Evolutionary conservation across 2,888 invertebrate species (phyloP).

Genomic region (Choreutis nemorana): DNA sequence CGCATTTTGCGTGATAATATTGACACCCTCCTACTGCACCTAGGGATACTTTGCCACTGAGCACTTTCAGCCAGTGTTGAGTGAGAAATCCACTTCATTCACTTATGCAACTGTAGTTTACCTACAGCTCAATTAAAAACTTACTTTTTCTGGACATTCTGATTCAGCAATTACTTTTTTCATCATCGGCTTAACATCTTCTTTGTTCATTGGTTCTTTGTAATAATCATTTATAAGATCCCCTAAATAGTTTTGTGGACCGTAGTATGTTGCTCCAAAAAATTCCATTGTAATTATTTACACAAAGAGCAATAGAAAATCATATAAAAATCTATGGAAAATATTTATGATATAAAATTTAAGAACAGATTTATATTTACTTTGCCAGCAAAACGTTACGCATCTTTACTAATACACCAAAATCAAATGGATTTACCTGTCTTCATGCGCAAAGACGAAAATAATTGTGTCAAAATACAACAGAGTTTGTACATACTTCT

Average conservation of each 20-base stretch:
- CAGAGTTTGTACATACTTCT: no score
- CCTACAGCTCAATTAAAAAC: conserved; percentile 12
- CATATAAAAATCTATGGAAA: conserved; percentile 1
- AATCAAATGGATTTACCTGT: no score
- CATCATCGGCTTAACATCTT: conserved; percentile 35
- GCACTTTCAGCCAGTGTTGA: no score
- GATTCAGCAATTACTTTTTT: conserved; percentile 30
- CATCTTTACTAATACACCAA: no score
- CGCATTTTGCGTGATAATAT: no score
- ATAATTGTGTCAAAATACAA: no score
- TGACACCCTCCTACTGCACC: no score
- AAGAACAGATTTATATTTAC: conserved; percentile 4
- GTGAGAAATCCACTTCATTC: no score
- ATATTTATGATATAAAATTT: not conserved
- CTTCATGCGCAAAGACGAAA: no score
- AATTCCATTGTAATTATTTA: conserved; percentile 68
- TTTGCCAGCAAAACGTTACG: no score
- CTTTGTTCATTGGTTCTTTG: conserved; percentile 41
- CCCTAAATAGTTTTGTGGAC: conserved; percentile 55
- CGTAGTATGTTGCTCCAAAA: conserved; percentile 56
- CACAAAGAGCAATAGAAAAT: conserved; percentile 3
- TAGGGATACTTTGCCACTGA: no score
- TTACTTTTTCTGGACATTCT: conserved; percentile 29
- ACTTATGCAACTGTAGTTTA: not conserved
- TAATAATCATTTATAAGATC: conserved; percentile 50